Conservation (phyloP, 2,113 vertebrate genomes). For the Oncorhynchus keta region DNA sequence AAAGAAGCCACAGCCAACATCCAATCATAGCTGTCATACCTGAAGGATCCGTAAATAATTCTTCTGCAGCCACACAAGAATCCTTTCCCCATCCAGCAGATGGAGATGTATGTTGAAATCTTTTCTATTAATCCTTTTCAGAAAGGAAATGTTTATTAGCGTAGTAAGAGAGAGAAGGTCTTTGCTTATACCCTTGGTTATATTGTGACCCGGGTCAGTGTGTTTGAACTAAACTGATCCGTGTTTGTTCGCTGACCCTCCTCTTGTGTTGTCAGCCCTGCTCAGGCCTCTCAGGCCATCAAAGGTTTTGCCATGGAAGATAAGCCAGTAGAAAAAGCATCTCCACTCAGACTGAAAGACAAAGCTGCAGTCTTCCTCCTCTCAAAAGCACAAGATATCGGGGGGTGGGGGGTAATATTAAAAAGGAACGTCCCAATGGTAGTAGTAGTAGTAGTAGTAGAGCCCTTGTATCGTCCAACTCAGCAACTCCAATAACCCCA, state of each 20-base stretch:
- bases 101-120: conserved; percentile 63
- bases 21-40: conserved; percentile 85
- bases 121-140: conserved; percentile 38
- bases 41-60: conserved; percentile 72
- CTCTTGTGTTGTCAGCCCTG: conserved; percentile 71
- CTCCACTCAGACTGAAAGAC: conserved; percentile 64
- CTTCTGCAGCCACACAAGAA: too few relatives aligned
- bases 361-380: conserved; percentile 53
- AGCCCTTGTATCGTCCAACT: conserved; percentile 70
- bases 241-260: conserved; percentile 76
- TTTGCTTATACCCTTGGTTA: conserved; percentile 59
- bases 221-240: conserved; percentile 81
- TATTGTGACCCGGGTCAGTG: conserved; percentile 71
- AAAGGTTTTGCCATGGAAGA: conserved; percentile 83
- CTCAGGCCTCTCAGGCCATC: conserved; percentile 80
- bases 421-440: conserved; percentile 65
- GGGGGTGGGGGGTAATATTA: conserved; percentile 57
- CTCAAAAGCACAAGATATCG: conserved; percentile 16
- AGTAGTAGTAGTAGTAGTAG: conserved; percentile 48
- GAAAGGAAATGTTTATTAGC: conserved; percentile 60
- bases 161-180: background rate
- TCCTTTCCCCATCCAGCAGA: conserved; percentile 82
- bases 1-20: conserved; percentile 60
- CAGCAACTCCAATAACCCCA: conserved; percentile 78
- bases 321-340: conserved; percentile 78